A percentile compares a stretch with the other conserved stretches of the same genome.
phyloP scores from a whole-genome alignment of 2,888 invertebrate genomes.

The Alsophila aescularia region DNA sequence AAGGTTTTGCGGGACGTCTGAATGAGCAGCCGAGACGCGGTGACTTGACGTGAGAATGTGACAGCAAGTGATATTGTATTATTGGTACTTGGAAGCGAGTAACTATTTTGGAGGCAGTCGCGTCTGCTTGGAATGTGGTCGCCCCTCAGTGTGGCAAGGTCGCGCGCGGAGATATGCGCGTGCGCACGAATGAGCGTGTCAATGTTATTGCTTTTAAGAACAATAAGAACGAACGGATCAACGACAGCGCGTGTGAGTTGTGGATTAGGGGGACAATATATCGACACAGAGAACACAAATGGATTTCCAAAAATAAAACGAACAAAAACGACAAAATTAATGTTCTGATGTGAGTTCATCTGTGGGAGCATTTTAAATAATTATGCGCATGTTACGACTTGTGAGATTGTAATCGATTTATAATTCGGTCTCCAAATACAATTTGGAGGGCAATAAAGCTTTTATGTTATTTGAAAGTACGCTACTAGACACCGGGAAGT shows the following conservation, averaged over 20 bases:
- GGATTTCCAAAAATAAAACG: neutral
- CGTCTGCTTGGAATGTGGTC: constrained; percentile 50
- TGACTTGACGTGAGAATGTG: constrained; percentile 29
- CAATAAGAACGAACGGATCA: constrained; percentile 2
- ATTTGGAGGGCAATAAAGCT: constrained; percentile 26
- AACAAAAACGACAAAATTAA: neutral
- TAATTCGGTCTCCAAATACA: constrained; percentile 37
- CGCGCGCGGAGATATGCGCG: constrained; percentile 53
- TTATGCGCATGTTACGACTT: constrained; percentile 15
- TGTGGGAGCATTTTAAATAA: neutral
- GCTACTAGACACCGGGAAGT: constrained; percentile 30
- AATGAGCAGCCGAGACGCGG: constrained; percentile 50
- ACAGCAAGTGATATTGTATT: constrained; percentile 41
- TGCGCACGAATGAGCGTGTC: constrained; percentile 34
- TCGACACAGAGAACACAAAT: neutral
- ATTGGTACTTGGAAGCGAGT: constrained; percentile 43
- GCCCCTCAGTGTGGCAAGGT: constrained; percentile 50
- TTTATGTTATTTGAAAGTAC: constrained; percentile 26
- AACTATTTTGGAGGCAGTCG: constrained; percentile 31
- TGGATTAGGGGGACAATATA: neutral
- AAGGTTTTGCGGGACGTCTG: constrained; percentile 53
- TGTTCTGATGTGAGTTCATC: neutral
- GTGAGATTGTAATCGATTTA: constrained; percentile 34
- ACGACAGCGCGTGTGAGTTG: constrained; percentile 9
- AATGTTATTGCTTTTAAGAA: constrained; percentile 5